Conservation (phyloP, 1,140 invertebrate species). For the Drosophila oshimai region DNA sequence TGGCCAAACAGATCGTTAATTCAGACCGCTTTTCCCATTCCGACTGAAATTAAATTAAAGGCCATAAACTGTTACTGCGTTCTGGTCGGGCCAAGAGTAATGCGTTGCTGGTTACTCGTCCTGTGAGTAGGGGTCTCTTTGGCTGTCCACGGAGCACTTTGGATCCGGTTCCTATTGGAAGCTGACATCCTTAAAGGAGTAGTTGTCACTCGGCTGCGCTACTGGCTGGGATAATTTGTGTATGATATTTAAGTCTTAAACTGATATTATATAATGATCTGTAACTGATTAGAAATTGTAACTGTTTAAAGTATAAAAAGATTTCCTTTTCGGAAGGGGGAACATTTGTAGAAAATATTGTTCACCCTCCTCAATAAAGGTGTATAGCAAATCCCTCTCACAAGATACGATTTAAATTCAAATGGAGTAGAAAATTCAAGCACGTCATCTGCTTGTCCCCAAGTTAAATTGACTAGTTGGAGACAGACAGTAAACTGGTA, state of each 20-base stretch:
- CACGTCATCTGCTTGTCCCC: background rate
- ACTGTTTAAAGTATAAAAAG: too few species aligned
- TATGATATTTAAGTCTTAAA: background rate
- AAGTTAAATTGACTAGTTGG: background rate
- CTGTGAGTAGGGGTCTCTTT: background rate
- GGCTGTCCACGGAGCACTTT: background rate
- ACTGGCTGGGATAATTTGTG: background rate
- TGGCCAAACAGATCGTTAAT: slow-evolving; percentile 61
- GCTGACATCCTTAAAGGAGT: slow-evolving; percentile 13
- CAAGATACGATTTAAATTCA: background rate
- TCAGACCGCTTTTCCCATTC: slow-evolving; percentile 24
- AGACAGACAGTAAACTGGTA: slow-evolving; percentile 3
- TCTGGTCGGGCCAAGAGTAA: slow-evolving; percentile 30
- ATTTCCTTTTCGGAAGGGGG: too few species aligned
- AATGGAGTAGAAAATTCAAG: too few species aligned
- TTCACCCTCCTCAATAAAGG: too few species aligned
- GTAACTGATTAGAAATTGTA: too few species aligned
- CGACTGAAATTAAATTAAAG: slow-evolving; percentile 63
- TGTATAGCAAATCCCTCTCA: too few species aligned
- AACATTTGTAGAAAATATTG: too few species aligned
- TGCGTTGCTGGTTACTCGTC: slow-evolving; percentile 3
- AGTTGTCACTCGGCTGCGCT: slow-evolving; percentile 4
- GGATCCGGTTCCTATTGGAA: slow-evolving; percentile 16
- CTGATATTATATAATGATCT: background rate
- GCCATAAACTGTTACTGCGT: slow-evolving; percentile 46